These are phyloP conservation scores for Loris lydekkerianus DNA, from an alignment of 2,797 vertebrate genomes.

Conservation along the genomic window DNA sequence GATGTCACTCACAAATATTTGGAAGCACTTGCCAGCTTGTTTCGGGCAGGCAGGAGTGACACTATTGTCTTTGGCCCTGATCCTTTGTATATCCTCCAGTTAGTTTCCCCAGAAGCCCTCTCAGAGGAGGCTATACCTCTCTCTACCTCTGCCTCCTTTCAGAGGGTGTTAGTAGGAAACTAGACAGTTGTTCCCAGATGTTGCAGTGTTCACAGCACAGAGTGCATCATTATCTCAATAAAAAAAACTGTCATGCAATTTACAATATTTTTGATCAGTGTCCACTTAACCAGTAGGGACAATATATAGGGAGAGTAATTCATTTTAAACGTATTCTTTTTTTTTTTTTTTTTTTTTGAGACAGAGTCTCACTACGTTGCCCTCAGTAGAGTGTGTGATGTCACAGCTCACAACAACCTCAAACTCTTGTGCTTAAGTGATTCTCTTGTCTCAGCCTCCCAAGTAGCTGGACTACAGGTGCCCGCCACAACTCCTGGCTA, in stretches of 20 bases:
- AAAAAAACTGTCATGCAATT: conserved; percentile 57
- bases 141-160: not conserved
- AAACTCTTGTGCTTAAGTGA: no score
- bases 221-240: conserved; percentile 32
- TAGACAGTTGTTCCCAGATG: conserved; percentile 30
- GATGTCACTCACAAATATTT: conserved; percentile 21
- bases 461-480: no score
- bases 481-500: no score
- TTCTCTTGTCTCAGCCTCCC: no score
- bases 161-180: conserved; percentile 3
- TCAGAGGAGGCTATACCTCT: not conserved
- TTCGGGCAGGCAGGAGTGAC: not conserved
- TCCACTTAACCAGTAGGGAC: not conserved
- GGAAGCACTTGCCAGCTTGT: conserved; percentile 33
- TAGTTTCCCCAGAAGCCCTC: not conserved
- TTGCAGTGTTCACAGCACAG: not conserved
- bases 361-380: no score
- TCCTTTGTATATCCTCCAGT: not conserved
- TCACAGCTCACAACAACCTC: no score
- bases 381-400: no score
- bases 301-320: not conserved
- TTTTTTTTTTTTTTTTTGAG: not conserved
- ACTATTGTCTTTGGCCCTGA: not conserved
- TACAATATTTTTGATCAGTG: conserved; percentile 40
- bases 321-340: conserved; percentile 52